A percentile compares a stretch with the other conserved stretches of the same genome.
phyloP scores from a whole-genome alignment of 2,888 invertebrate genomes.

The Pyrrhia umbra region DNA sequence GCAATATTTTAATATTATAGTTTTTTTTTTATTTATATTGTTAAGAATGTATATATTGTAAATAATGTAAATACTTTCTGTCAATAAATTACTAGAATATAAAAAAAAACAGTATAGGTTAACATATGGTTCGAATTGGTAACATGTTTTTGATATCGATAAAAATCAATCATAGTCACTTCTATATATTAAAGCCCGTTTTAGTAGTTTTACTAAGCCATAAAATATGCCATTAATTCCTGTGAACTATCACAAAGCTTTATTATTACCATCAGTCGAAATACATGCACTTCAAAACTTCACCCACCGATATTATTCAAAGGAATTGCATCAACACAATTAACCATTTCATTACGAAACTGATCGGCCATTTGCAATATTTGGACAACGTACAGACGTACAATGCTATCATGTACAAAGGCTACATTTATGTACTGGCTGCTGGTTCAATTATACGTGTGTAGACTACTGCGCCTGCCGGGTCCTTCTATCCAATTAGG shows the following conservation, averaged over 20 bases:
- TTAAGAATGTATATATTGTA: too few species aligned
- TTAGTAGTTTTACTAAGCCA: too few species aligned
- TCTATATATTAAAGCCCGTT: too few species aligned
- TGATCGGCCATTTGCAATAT: conserved; percentile 47
- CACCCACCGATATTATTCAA: background rate
- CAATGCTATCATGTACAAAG: conserved; percentile 39
- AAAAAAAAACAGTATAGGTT: too few species aligned
- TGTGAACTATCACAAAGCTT: background rate
- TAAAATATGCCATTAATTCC: too few species aligned
- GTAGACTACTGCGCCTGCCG: conserved; percentile 75
- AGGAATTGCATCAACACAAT: conserved; percentile 42
- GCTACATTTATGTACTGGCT: conserved; percentile 44
- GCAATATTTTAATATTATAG: too few species aligned
- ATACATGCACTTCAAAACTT: background rate
- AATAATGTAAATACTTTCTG: too few species aligned
- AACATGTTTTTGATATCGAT: too few species aligned
- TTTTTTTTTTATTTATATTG: too few species aligned
- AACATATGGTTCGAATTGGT: too few species aligned
- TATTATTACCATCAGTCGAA: background rate
- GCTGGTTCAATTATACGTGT: conserved; percentile 79
- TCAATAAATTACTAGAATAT: too few species aligned
- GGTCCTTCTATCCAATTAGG: conserved; percentile 85
- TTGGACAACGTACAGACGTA: conserved; percentile 56
- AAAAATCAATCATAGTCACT: too few species aligned
- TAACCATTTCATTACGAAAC: conserved; percentile 42